Evolutionary conservation across 2,113 vertebrate genomes (phyloP).

Genomic region (Anthoscopus minutus): DNA sequence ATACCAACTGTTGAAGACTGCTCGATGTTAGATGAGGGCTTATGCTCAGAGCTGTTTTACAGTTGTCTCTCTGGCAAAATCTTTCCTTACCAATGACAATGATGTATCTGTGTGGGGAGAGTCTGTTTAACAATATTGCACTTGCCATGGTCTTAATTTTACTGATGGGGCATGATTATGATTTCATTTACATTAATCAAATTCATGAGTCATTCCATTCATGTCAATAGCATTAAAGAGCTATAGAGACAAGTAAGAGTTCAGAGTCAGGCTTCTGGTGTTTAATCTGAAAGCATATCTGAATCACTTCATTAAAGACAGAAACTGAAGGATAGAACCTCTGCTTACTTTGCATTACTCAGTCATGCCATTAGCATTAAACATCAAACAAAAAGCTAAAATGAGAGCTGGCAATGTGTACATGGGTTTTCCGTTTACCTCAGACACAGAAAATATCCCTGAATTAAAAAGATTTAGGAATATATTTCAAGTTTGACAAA

Average conservation of each 20-base stretch:
- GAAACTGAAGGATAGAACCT: not conserved
- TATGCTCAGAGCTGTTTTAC: slow-evolving; percentile 6
- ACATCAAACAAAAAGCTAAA: slow-evolving; percentile 5
- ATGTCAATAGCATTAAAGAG: slow-evolving; percentile 3
- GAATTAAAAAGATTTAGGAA: not conserved
- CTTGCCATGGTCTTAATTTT: not conserved
- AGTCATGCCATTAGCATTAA: slow-evolving; percentile 14
- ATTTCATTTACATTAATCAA: slow-evolving; percentile 29
- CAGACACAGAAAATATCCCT: not conserved
- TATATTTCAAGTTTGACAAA: not conserved
- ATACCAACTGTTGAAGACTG: slow-evolving; percentile 36
- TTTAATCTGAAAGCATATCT: slow-evolving; percentile 3
- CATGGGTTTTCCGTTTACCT: not conserved
- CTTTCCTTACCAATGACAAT: not conserved
- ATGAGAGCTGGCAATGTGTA: not conserved
- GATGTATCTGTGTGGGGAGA: not conserved
- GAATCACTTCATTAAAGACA: slow-evolving; percentile 5
- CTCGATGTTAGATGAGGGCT: slow-evolving; percentile 16
- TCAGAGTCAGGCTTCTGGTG: not conserved
- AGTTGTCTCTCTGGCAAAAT: not conserved
- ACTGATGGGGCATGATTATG: not conserved
- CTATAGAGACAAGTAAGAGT: not conserved
- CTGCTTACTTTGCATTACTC: slow-evolving; percentile 21
- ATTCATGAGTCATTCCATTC: slow-evolving; percentile 12
- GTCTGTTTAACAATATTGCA: not conserved